Base-by-base conservation (phyloP, 2,113 vertebrate species). In the Chauna torquata region DNA sequence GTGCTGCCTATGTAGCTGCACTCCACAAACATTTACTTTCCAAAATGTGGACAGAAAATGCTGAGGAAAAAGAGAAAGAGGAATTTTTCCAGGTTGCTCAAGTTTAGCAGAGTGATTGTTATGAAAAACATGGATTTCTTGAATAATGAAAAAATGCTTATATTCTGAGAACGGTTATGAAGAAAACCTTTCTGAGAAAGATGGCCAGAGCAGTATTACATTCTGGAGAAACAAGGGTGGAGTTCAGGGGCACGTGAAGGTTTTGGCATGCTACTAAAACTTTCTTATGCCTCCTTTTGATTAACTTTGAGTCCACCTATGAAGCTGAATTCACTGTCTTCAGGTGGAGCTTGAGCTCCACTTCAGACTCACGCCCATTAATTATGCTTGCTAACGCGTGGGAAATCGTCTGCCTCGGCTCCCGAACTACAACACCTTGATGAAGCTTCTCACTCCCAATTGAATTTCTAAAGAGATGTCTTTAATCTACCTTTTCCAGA, bases 181-280 rank as follows among this genome's bases (percentile, higher is more conserved):
- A 85, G 25, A 76, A 57, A 86, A 82, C 25, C 17, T 45, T 84
- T 38, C 86, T 82, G 59, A 55, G 77, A 71, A 81, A 68, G 52
- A 65, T 57, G 77, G 74, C 62, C 65, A 28, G 70, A 77, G 69
- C 16, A 82, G 17, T 58, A 45, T 7, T 2, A 22, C 8, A 5
- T 69, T 59, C 36, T 32, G 50, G 45, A 70, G 40, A 75, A 85
- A n/a, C 6, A 24, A 47, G 11, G 14, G 18, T 49, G 23, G n/a
- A 69, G 32, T 24, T 77, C 49, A 12, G 2, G 7, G 22, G 5
- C 8, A 24, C 0, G 0, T 16, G 40, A 66, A 50, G 11, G 4
- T 34, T 59, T 49, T 65, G 34, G 16, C 24, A 14, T 77, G 25
- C 32, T 24, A 28, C 6, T 52, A 58, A 65, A 59, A 47, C 32